Conservation (phyloP, 2,113 vertebrate genomes). For the Opisthocomus hoazin region DNA sequence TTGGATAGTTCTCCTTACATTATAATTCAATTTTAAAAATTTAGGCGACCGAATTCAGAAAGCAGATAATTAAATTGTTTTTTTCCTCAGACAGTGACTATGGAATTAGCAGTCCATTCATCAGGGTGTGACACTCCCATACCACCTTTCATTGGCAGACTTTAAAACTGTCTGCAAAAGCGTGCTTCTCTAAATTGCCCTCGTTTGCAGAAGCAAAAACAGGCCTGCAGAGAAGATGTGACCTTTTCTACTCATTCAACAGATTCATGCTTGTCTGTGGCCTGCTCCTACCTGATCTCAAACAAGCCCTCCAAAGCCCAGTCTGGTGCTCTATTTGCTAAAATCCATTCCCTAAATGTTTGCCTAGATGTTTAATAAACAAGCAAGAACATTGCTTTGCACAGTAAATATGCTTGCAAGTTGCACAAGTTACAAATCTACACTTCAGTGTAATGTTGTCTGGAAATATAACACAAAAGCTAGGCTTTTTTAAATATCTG, state of each 20-base stretch:
- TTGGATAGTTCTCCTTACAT: not conserved
- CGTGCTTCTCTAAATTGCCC: not conserved
- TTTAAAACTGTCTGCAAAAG: not conserved
- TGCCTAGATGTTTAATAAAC: not conserved
- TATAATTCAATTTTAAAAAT: slow-evolving; percentile 40
- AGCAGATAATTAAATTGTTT: not conserved
- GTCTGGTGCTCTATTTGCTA: not conserved
- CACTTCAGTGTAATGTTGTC: not conserved
- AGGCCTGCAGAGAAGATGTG: not conserved
- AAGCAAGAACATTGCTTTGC: not conserved
- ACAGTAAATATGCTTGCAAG: not conserved
- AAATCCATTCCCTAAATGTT: not conserved
- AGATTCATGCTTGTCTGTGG: not conserved
- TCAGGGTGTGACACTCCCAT: not conserved
- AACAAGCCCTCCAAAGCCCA: not conserved
- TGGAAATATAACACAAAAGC: not conserved
- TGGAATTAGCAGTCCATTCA: not conserved
- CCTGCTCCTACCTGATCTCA: not conserved
- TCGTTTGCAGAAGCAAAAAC: not conserved
- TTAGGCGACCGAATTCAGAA: not conserved
- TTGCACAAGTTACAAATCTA: not conserved
- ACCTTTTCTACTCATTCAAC: not conserved
- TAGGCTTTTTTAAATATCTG: not conserved
- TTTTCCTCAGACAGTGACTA: not conserved
- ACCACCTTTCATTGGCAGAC: not conserved